Base-by-base conservation (phyloP, 2,888 invertebrate species). In the Orgyia antiqua region DNA sequence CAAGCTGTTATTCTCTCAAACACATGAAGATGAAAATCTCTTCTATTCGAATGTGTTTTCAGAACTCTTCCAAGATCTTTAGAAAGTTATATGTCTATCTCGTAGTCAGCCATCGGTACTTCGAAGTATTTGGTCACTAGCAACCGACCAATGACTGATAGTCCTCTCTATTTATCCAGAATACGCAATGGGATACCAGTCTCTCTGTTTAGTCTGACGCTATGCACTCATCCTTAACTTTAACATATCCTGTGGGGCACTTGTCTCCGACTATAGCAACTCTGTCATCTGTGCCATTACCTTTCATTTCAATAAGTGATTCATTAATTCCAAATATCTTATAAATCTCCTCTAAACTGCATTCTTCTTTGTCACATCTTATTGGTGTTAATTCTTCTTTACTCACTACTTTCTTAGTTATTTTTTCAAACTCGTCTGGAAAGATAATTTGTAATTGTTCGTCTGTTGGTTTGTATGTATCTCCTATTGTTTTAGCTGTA, bases 391-490 rank as follows among this genome's bases (percentile, higher is more conserved):
- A 8, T 2, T 7, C 10, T 1, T n/a, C 4, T 19, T 20, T 19
- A 4, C 4, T 4, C 10, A 2, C 1, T 8, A n/a, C 10, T 7
- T 20, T 3, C 2, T 10, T 0, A 19, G 8, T 19, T 13, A 15
- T 26, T 1, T 8, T n/a, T 2, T 31, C 31, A 7, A 20, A 25
- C 12, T 31, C 31, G 7, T 31, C 25, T 2, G 31, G 31, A 25
- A 31, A 31, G n/a, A 31, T 6, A 8, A 31, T 13, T 1, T 15
- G 11, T 0, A 31, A 9, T 26, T 31, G 25, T 13, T 20, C n/a
- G 4, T 20, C 20, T n/a, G 25, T 9, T n/a, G 31, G 31, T 15
- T 17, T 20, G 13, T 6, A 25, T 8, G 10, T 13, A n/a, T 24
- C 10, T 9, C 15, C 3, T 3, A 17, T 18, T 2, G n/a, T n/a